A percentile compares a stretch with the other conserved stretches of the same genome.
phyloP scores from a whole-genome alignment of 2,113 vertebrate species.

The Ceratotherium simum region DNA sequence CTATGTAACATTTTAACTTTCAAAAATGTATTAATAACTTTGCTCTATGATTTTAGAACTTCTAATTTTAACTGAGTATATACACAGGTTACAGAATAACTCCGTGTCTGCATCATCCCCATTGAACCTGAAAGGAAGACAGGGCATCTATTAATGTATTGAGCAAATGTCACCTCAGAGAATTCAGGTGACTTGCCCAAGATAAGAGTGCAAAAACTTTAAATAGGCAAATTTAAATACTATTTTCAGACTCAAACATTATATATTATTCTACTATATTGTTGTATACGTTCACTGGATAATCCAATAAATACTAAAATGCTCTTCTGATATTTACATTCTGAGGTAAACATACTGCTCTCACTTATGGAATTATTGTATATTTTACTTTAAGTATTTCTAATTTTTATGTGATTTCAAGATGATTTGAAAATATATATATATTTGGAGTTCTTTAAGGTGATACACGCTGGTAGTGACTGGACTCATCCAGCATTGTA shows the following conservation, averaged over 20 bases:
- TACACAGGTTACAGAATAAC: not conserved
- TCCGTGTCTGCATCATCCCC: not conserved
- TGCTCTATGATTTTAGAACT: not conserved
- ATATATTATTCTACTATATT: not conserved
- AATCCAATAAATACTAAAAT: not conserved
- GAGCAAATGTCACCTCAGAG: not conserved
- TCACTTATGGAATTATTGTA: not conserved
- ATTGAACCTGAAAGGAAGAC: not conserved
- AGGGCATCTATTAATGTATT: not conserved
- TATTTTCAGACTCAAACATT: not conserved
- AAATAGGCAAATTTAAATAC: not conserved
- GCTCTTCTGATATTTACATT: not conserved
- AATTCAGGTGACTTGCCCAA: not conserved
- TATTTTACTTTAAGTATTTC: not conserved
- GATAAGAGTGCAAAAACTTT: not conserved
- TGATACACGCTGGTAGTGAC: not conserved
- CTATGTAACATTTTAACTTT: slow-evolving; percentile 10
- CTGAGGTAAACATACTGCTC: not conserved
- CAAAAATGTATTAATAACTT: not conserved
- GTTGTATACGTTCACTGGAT: not conserved
- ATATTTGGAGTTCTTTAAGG: not conserved
- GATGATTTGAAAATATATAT: not conserved
- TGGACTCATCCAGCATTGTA: not conserved
- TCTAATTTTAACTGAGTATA: not conserved
- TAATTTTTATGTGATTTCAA: not conserved